Evolutionary conservation across 1,140 invertebrate genomes (phyloP), one percentile per base, ranked within the genome.

Genomic region (Drosophila saltans): DNA sequence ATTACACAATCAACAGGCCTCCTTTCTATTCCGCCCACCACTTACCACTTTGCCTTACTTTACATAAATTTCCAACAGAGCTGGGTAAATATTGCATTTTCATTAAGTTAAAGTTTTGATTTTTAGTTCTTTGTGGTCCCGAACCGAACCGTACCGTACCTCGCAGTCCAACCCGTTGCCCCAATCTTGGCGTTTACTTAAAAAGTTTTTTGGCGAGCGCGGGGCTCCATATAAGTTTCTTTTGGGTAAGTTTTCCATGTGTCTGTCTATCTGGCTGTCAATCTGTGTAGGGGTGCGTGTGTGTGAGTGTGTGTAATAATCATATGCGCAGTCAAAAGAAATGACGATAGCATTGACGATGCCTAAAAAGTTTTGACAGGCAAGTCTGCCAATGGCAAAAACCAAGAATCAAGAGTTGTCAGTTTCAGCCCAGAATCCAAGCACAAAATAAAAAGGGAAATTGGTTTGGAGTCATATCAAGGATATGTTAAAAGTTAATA

Each of bases 71-170:
- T 43, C 39, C 41, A 24, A 9, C 57, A 59, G 8, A 16, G 33
- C 39, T 26, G 39, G 24, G 41, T 11, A 62, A 62, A 62, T 62
- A 62, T 62, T 62, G 39, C 60, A 62, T 62, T 62, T 62, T 62
- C 60, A 62, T 62, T 62, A 62, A 62, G 41, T 45, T 62, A 16
- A 62, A 62, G 60, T 62, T 52, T 62, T 28, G 60, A 62, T 62
- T 62, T 62, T 62, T 28, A 62, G 60, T 62, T 62, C 30, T 30
- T 40, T 59, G 16, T n/a, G 39, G n/a, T 40, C 45, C n/a, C 21
- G 21, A 24, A n/a, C 6, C 45, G 21, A 24, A 48, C 6, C 8
- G 45, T 24, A 48, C 16, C 24, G 3, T n/a, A 16, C 9, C 45
- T 36, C 33, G 2, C 33, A 36, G 33, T 36, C 16, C 8, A 52